Evolutionary conservation across 1,140 invertebrate genomes (phyloP).

Genomic region (Magallana angulata): DNA sequence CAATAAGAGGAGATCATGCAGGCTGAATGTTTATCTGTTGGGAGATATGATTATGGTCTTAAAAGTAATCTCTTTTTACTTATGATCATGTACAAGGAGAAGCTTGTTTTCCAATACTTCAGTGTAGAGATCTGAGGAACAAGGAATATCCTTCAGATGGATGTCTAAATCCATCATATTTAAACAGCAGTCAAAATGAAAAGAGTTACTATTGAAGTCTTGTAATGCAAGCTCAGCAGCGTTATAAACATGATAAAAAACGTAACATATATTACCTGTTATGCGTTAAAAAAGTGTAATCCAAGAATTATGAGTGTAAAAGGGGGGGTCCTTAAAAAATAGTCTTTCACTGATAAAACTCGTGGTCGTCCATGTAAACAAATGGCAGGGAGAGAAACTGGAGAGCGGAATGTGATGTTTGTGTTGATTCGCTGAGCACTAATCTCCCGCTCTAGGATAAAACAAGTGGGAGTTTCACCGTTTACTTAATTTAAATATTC

Average conservation of each 20-base stretch:
- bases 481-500: slow-evolving; percentile 35
- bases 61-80: background rate
- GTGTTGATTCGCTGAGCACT: slow-evolving; percentile 8
- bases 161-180: background rate
- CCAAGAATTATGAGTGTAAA: background rate
- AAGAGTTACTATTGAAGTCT: background rate
- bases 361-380: slow-evolving; percentile 29
- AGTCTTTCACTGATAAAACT: background rate
- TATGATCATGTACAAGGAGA: background rate
- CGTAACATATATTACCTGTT: slow-evolving; percentile 12
- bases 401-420: background rate
- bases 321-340: no score
- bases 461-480: background rate
- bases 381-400: background rate
- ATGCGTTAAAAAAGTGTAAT: background rate
- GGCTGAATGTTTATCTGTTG: background rate
- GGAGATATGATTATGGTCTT: slow-evolving; percentile 16
- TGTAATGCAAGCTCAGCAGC: background rate
- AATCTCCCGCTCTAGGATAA: background rate
- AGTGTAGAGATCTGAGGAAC: background rate
- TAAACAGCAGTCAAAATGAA: background rate
- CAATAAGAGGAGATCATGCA: background rate
- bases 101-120: background rate
- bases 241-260: background rate
- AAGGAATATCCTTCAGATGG: background rate